Percentiles rank a stretch among this genome's conserved stretches.
Conservation (phyloP, 2,888 invertebrate genomes). For the Spodoptera littoralis region DNA sequence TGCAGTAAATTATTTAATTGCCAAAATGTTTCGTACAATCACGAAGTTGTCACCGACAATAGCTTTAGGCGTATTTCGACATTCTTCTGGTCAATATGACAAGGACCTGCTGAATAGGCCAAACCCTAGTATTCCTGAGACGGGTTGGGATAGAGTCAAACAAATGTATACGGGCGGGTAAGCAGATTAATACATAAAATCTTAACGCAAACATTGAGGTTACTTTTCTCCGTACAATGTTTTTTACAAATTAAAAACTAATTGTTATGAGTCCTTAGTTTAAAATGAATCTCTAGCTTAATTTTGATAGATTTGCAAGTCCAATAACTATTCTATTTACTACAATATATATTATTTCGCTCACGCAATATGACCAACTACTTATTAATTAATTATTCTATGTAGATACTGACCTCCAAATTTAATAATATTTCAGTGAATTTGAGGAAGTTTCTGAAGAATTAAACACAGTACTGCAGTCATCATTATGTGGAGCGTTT, state of each 20-base stretch:
- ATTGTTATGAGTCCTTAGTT: not conserved
- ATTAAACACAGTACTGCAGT: constrained; percentile 89
- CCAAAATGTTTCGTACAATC: constrained; percentile 68
- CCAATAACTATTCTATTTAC: too few species aligned
- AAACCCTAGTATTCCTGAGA: constrained; percentile 53
- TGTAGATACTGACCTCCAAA: not conserved
- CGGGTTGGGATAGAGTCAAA: constrained; percentile 86
- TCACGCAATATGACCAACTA: too few species aligned
- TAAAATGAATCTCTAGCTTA: not conserved
- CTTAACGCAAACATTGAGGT: not conserved
- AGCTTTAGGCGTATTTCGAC: constrained; percentile 66
- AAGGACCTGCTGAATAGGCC: constrained; percentile 58
- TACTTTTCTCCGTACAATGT: not conserved
- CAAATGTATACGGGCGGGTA: constrained; percentile 84
- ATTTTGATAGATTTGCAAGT: too few species aligned
- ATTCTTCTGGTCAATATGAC: constrained; percentile 63
- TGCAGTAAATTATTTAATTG: not conserved
- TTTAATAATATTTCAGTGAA: constrained; percentile 87
- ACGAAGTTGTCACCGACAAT: constrained; percentile 72
- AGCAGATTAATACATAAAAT: constrained; percentile 55
- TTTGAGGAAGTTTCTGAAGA: constrained; percentile 90
- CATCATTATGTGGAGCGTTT: constrained; percentile 88
- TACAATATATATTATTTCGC: too few species aligned
- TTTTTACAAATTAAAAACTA: not conserved
- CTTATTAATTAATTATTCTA: too few species aligned